Evolutionary conservation across 2,113 vertebrate genomes (phyloP).

Genomic region (Emydocephalus ijimae): DNA sequence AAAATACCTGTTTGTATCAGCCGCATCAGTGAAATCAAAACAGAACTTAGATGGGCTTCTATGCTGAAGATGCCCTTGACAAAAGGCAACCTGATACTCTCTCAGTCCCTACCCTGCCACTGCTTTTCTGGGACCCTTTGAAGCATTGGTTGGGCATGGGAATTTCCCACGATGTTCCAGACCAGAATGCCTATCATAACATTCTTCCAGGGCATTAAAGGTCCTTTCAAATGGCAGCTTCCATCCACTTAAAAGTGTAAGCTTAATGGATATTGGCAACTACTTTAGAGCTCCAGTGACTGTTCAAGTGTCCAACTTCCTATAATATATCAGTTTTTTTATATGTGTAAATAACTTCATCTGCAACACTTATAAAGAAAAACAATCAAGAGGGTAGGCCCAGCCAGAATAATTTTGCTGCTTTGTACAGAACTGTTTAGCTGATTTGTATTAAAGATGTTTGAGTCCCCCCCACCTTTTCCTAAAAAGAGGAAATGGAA

Average conservation of each 20-base stretch:
- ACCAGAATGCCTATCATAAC: not conserved
- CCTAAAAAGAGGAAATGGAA: conserved; percentile 32
- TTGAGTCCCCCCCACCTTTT: conserved; percentile 54
- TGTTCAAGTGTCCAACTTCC: conserved; percentile 21
- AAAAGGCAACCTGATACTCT: not conserved
- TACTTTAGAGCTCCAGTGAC: not conserved
- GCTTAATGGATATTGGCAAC: not conserved
- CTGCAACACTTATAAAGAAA: conserved; percentile 46
- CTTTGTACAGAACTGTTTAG: conserved; percentile 40
- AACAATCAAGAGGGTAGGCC: conserved; percentile 44
- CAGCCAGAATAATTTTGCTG: conserved; percentile 31
- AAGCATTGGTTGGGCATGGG: not conserved
- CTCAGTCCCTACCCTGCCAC: not conserved
- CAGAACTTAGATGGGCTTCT: not conserved
- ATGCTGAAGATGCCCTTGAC: not conserved
- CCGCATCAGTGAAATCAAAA: conserved; percentile 21
- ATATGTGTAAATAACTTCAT: conserved; percentile 61
- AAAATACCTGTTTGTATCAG: conserved; percentile 58
- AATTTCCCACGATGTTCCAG: not conserved
- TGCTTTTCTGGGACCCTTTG: not conserved
- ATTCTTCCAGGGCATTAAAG: not conserved
- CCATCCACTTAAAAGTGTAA: not conserved
- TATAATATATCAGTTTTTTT: conserved; percentile 47
- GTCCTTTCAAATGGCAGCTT: not conserved
- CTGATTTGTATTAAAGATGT: conserved; percentile 58